A percentile compares a stretch with the other conserved stretches of the same genome.
Evolutionary conservation across 2,888 invertebrate species (phyloP).

Genomic region (Xestoiulus laeticollis): DNA sequence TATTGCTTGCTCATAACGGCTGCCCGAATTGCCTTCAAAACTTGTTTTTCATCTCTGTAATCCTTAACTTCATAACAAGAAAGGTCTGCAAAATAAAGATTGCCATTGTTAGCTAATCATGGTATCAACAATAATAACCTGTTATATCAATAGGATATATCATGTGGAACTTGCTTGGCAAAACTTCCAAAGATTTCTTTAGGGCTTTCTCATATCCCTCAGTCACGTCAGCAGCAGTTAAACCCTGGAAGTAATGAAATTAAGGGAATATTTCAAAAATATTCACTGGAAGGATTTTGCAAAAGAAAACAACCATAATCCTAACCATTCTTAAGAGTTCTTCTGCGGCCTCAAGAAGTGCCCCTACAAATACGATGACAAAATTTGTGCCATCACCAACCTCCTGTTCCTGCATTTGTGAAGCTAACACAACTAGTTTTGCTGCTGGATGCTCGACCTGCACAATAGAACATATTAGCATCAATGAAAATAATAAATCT

Average conservation of each 20-base stretch:
- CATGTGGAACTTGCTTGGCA: conserved; percentile 74
- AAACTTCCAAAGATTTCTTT: conserved; percentile 86
- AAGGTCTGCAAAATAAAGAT: conserved; percentile 64
- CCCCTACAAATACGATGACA: conserved; percentile 93
- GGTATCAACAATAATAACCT: conserved; percentile 32
- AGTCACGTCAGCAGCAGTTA: conserved; percentile 95
- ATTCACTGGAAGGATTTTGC: background rate
- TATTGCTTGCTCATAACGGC: conserved; percentile 97
- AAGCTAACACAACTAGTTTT: conserved; percentile 92
- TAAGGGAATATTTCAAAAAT: conserved; percentile 43
- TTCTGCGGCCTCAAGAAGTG: conserved; percentile 90
- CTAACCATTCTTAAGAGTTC: conserved; percentile 84
- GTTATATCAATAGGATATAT: too few relatives aligned
- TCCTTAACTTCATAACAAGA: conserved; percentile 81
- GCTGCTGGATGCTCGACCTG: conserved; percentile 98
- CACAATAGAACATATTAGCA: too few relatives aligned
- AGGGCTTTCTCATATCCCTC: conserved; percentile 93
- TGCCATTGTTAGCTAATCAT: conserved; percentile 54
- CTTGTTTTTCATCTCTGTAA: conserved; percentile 72
- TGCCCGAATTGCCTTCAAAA: conserved; percentile 76
- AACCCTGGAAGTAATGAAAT: conserved; percentile 75
- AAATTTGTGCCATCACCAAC: conserved; percentile 99
- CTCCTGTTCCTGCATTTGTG: conserved; percentile 98
- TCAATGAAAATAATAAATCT: too few relatives aligned
- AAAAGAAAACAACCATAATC: background rate